Evolutionary conservation across 2,888 invertebrate genomes (phyloP), one percentile per base, ranked within the genome.

Genomic region (Patella pellucida): DNA sequence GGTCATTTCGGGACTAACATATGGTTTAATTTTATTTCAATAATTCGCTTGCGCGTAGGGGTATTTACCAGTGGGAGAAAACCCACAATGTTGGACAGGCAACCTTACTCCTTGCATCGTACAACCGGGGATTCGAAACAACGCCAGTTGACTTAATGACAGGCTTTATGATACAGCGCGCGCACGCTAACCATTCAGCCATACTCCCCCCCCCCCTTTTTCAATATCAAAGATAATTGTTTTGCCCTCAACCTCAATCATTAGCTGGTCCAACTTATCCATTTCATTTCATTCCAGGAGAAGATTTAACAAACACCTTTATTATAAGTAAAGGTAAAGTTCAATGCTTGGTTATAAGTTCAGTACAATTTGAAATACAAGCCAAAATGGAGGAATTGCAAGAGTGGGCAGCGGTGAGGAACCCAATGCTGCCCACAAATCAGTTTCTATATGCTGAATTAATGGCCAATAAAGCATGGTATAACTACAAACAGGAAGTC

Each of bases 291-390:
- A 19, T 71, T 72, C 19, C 71, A 85, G 86, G 87, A 27, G 87
- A 86, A 69, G 77, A 81, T 76, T 72, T 86, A 14, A 79, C 70
- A n/a, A 81, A 85, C 62, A 83, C 82, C 0, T 85, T 78, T 77
- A 78, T 86, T 15, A 71, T 86, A n/a, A 74, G 85, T 2, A 76
- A 79, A n/a, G 83, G 81, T 5, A 84, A 82, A 70, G 81, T 82
- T 7, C 82, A 83, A 75, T 79, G 82, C 72, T 52, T 86, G 14
- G 11, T 80, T 11, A 75, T 86, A 9, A 85, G 84, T 68, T 72
- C 80, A 0, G 80, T 83, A 11, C 79, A 80, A 69, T 87, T 83
- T 71, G 79, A 81, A 68, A 83, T 84, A 23, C 79, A 82, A 56
- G 79, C 79, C 3, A 82, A 83, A 54, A 80, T 77, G 7, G 82